Percentiles rank a stretch among this genome's conserved stretches.
phyloP scores from a whole-genome alignment of 2,113 vertebrate genomes.

The Hiodon tergisus region DNA sequence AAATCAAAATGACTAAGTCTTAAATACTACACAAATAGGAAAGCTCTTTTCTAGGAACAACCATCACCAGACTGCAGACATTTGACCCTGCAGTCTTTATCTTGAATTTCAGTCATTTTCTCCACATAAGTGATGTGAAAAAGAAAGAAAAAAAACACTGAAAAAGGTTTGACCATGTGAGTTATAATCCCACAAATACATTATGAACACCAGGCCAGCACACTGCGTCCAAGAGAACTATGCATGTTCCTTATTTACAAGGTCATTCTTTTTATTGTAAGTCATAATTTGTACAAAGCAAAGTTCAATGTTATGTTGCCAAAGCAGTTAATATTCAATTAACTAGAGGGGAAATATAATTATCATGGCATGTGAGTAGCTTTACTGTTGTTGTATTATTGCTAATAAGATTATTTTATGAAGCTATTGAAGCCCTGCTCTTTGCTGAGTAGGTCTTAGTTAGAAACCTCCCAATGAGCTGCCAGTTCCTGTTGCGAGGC shows the following conservation, averaged over 20 bases:
- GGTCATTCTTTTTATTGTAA: constrained; percentile 29
- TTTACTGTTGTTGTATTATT: constrained; percentile 22
- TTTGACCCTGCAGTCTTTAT: too few species aligned
- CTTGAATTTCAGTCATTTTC: too few species aligned
- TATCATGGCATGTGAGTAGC: constrained; percentile 13
- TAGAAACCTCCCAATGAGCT: background rate
- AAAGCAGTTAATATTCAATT: constrained; percentile 30
- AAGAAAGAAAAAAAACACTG: too few species aligned
- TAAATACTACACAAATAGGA: too few species aligned
- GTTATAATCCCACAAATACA: constrained; percentile 14
- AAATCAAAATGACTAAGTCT: too few species aligned
- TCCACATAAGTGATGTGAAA: too few species aligned
- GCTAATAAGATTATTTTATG: constrained; percentile 25
- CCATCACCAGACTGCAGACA: too few species aligned
- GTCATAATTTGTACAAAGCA: constrained; percentile 34
- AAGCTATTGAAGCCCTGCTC: background rate
- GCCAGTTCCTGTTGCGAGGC: too few species aligned
- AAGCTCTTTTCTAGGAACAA: too few species aligned
- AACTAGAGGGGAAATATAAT: constrained; percentile 29
- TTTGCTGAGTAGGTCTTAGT: constrained; percentile 11
- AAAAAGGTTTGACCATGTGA: background rate
- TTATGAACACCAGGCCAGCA: constrained; percentile 15
- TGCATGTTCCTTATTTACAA: constrained; percentile 16
- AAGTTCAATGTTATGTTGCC: constrained; percentile 26
- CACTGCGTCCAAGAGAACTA: constrained; percentile 10